Evolutionary conservation across 2,888 invertebrate species (phyloP).

Genomic region (Yponomeuta malinellus): DNA sequence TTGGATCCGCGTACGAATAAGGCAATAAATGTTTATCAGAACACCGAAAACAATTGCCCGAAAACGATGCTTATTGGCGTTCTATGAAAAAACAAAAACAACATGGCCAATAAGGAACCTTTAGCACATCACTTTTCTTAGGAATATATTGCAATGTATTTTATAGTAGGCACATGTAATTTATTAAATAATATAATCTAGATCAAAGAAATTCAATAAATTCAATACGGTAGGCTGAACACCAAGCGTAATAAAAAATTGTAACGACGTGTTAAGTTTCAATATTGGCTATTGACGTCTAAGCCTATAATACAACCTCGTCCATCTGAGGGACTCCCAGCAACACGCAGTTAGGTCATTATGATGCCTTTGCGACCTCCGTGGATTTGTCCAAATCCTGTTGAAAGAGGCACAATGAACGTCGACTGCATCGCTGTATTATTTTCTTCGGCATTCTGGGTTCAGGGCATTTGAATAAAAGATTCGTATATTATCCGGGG

Average conservation of each 20-base stretch:
- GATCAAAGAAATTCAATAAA: background rate
- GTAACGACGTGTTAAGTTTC: background rate
- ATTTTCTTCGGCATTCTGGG: constrained; percentile 62
- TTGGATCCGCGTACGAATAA: constrained; percentile 64
- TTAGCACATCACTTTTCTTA: background rate
- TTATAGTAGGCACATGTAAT: background rate
- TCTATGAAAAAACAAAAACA: constrained; percentile 22
- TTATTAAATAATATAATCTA: background rate
- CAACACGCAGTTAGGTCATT: background rate
- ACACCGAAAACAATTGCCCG: constrained; percentile 59
- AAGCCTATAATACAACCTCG: background rate
- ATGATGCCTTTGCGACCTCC: background rate
- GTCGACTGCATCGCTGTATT: constrained; percentile 63
- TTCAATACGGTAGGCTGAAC: background rate
- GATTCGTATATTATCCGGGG: constrained; percentile 66
- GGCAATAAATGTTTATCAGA: constrained; percentile 65
- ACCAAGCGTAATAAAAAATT: background rate
- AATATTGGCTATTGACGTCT: background rate
- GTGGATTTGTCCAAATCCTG: constrained; percentile 60
- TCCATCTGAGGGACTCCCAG: background rate
- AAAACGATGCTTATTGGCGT: constrained; percentile 52
- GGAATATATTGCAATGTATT: background rate
- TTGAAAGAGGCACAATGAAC: constrained; percentile 64
- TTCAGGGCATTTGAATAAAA: constrained; percentile 70
- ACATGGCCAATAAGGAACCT: background rate